A percentile compares a stretch with the other conserved stretches of the same genome.
Conservation (phyloP, 92 coral and sea anemone genomes). For the Bergia sp. region DNA sequence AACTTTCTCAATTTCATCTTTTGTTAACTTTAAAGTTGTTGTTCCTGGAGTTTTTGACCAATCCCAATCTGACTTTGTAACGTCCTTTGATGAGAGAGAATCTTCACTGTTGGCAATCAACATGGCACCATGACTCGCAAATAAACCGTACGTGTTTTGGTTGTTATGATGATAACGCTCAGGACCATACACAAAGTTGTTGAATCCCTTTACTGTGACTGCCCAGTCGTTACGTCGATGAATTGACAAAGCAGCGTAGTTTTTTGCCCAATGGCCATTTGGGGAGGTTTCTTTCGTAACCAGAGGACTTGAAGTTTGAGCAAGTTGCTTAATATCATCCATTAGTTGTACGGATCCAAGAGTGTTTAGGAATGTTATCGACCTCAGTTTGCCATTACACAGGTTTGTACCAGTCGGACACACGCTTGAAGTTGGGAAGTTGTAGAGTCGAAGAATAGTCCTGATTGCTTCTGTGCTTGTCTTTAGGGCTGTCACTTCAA, state of each 20-base stretch:
- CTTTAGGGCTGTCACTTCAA: conserved; percentile 11
- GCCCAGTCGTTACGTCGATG: conserved; percentile 80
- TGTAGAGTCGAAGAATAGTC: background rate
- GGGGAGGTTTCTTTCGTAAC: conserved; percentile 62
- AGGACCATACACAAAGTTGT: conserved; percentile 67
- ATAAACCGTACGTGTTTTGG: conserved; percentile 68
- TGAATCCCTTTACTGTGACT: conserved; percentile 79
- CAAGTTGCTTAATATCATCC: conserved; percentile 23
- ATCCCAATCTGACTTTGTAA: conserved; percentile 71
- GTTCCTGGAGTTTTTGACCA: conserved; percentile 87
- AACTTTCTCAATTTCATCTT: background rate
- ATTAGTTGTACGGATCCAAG: conserved; percentile 27
- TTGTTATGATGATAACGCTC: conserved; percentile 34
- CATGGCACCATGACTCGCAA: conserved; percentile 74
- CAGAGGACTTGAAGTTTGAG: background rate
- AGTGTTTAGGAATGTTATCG: conserved; percentile 1
- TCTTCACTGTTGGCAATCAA: conserved; percentile 69
- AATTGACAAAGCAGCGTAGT: conserved; percentile 76
- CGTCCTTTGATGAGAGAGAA: conserved; percentile 59
- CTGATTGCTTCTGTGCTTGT: background rate
- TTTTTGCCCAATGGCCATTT: conserved; percentile 82
- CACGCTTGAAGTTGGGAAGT: background rate
- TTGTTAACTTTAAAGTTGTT: conserved; percentile 65
- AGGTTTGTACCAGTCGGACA: conserved; percentile 9
- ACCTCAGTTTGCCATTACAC: conserved; percentile 17